A percentile compares a stretch with the other conserved stretches of the same genome.
phyloP scores from a whole-genome alignment of 2,113 vertebrate species.

The Hoplias malabaricus region DNA sequence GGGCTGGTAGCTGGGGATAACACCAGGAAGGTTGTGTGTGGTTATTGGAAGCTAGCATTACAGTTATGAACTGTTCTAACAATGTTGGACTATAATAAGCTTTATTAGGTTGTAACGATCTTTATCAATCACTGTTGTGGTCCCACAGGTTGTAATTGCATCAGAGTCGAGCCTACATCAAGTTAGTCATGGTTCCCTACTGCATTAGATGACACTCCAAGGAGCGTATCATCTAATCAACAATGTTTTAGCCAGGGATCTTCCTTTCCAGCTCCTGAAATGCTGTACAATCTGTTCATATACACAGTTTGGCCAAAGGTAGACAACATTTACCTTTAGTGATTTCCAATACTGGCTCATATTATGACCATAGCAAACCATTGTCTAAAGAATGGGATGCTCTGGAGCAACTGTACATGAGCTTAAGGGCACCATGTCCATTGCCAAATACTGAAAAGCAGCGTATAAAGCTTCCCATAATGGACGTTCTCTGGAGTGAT shows the following conservation, averaged over 20 bases:
- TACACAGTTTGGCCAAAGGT: neutral
- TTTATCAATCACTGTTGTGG: constrained; percentile 20
- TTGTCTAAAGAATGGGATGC: too few species aligned
- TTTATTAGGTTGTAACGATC: constrained; percentile 8
- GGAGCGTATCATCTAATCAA: constrained; percentile 12
- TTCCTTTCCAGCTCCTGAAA: neutral
- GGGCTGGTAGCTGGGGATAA: neutral
- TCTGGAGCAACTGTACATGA: too few species aligned
- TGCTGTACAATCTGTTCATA: neutral
- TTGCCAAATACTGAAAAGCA: too few species aligned
- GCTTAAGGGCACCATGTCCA: too few species aligned
- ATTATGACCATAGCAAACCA: too few species aligned
- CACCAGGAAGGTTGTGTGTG: neutral
- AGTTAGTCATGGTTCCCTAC: constrained; percentile 12
- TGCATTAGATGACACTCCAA: constrained; percentile 20
- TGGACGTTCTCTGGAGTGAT: too few species aligned
- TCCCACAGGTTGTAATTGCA: constrained; percentile 18
- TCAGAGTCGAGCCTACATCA: neutral
- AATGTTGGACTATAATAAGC: neutral
- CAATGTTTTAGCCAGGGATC: neutral
- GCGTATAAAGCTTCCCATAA: neutral
- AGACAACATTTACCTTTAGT: too few species aligned
- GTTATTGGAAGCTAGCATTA: neutral
- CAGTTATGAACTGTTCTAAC: too few species aligned
- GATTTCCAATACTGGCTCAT: too few species aligned